Evolutionary conservation across 2,888 invertebrate species (phyloP).

Genomic region (Griposia aprilina): DNA sequence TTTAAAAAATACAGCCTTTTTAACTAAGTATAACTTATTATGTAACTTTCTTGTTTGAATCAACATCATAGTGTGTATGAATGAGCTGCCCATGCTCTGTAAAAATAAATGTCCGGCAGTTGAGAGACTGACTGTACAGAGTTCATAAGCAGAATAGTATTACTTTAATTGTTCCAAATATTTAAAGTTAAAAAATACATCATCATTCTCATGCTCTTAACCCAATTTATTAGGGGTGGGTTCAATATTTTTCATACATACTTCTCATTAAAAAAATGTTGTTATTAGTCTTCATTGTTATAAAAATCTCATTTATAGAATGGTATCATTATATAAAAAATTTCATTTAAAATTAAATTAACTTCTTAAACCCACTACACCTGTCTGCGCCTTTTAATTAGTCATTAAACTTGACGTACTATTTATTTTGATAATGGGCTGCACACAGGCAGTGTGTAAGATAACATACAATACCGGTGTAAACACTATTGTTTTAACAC

Average conservation of each 20-base stretch:
- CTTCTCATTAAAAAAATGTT: not conserved
- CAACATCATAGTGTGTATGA: not conserved
- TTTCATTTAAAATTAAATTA: not conserved
- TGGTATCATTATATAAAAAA: not conserved
- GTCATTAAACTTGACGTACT: not conserved
- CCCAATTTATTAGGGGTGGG: not conserved
- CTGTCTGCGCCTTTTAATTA: not conserved
- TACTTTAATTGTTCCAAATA: not conserved
- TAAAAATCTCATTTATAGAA: not conserved
- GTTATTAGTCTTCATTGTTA: too few species aligned
- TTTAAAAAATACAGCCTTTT: not conserved
- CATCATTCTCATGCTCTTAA: not conserved
- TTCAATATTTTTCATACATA: not conserved
- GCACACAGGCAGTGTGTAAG: not conserved
- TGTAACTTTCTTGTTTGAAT: not conserved
- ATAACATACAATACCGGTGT: not conserved
- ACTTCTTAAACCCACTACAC: not conserved
- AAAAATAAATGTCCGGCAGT: not conserved
- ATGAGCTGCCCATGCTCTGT: not conserved
- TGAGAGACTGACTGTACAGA: not conserved
- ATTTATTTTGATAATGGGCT: slow-evolving; percentile 7
- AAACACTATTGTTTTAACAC: slow-evolving; percentile 19
- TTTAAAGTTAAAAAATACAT: not conserved
- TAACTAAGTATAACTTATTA: not conserved
- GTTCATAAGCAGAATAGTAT: too few species aligned